Evolutionary conservation across 2,888 invertebrate species (phyloP).

Genomic region (Aleiodes leptofemur): DNA sequence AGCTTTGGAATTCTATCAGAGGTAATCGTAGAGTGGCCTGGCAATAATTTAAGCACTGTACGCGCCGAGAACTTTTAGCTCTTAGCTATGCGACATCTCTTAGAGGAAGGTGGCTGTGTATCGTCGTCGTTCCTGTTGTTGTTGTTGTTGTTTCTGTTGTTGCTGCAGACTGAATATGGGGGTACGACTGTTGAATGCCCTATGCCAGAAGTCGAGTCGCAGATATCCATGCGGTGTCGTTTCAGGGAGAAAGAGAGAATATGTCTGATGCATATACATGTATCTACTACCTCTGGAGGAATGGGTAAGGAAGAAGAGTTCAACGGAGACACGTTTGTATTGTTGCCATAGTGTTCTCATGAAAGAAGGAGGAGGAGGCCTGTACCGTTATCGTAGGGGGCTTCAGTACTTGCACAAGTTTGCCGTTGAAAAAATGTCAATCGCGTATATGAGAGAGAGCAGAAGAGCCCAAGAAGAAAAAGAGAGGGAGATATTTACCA

Average conservation of each 20-base stretch:
- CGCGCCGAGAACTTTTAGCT: slow-evolving; percentile 50
- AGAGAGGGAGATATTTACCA: slow-evolving; percentile 35
- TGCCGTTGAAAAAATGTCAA: slow-evolving; percentile 37
- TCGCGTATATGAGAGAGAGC: slow-evolving; percentile 35
- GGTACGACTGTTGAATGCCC: slow-evolving; percentile 15
- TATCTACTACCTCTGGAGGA: slow-evolving; percentile 21
- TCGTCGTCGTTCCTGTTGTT: slow-evolving; percentile 8
- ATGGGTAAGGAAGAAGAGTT: slow-evolving; percentile 28
- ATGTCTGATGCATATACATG: slow-evolving; percentile 46
- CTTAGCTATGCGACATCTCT: slow-evolving; percentile 40
- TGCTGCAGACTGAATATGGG: slow-evolving; percentile 34
- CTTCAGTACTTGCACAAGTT: slow-evolving; percentile 14
- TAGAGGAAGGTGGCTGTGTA: slow-evolving; percentile 36
- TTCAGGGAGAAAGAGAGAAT: slow-evolving; percentile 24
- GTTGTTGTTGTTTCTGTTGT: neutral
- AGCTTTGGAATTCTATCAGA: slow-evolving; percentile 68
- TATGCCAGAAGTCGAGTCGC: slow-evolving; percentile 4
- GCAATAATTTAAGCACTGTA: slow-evolving; percentile 68
- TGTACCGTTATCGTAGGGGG: slow-evolving; percentile 44
- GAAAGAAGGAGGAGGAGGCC: neutral
- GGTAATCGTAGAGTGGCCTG: slow-evolving; percentile 69
- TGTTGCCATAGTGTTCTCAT: slow-evolving; percentile 43
- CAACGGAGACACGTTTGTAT: slow-evolving; percentile 46
- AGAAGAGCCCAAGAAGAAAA: neutral
- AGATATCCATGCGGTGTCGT: slow-evolving; percentile 21